Evolutionary conservation across 2,888 invertebrate genomes (phyloP), one percentile per base, ranked within the genome.

Genomic region (Amiota mariae): DNA sequence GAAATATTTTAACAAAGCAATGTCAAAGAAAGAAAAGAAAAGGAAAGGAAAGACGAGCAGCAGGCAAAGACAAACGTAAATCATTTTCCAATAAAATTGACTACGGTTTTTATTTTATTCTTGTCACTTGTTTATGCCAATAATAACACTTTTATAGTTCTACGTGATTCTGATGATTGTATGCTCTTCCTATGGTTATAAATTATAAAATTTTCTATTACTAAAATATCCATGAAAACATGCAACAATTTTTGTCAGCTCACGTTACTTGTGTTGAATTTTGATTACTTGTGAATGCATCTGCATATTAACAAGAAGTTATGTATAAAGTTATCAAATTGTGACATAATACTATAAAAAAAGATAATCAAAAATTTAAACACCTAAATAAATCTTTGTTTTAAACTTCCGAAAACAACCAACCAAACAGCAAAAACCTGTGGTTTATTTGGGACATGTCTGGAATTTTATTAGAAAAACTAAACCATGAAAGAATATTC

Each of bases 331-430:
- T 66, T 66, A 18, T 66, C 66, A 66, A 47, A 64, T 47, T 15
- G n/a, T 66, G 66, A 49, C 49, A 15, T 49, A 66, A 66, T 15
- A 48, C 47, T 18, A 24, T 68, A 24, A 51, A 67, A 67, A 18
- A 51, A 54, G n/a, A 13, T 54, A 24, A 36, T 54, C 15, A 24
- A 51, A 68, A 51, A 68, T 20, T 9, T 36, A 36, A 36, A 36
- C 8, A 36, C 8, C 36, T 1, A 54, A 54, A 68, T 68, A 68
- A 64, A 72, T 64, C 63, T 46, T 48, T 57, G 11, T 61, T n/a
- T 36, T 46, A 11, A n/a, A 72, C 72, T 68, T 72, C 72, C 72
- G 72, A 72, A 72, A 72, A 36, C 36, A 36, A 36, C 3, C 36
- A 36, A 36, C 2, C 36, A n/a, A n/a, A n/a, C 36, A 36, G 36